phyloP scores from a whole-genome alignment of 2,888 invertebrate species.

The Torymus tubicola region DNA sequence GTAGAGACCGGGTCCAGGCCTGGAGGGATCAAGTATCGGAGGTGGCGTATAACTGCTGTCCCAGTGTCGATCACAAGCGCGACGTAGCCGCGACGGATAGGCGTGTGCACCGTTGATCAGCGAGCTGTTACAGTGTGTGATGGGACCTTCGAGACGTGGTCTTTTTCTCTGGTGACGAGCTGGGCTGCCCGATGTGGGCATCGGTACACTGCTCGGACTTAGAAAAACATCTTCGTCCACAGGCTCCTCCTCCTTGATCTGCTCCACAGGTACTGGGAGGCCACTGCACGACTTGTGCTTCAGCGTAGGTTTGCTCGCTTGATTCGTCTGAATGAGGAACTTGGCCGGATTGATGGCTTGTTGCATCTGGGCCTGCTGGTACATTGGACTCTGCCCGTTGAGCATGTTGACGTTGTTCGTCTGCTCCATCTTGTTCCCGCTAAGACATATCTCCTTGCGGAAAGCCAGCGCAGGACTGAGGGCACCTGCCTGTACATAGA shows the following conservation, averaged over 20 bases:
- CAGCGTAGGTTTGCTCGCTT: slow-evolving; percentile 63
- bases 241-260: slow-evolving; percentile 81
- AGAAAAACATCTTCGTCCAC: slow-evolving; percentile 86
- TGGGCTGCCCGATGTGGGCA: slow-evolving; percentile 77
- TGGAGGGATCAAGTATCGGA: slow-evolving; percentile 94
- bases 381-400: slow-evolving; percentile 65
- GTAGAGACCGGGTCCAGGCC: slow-evolving; percentile 92
- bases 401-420: slow-evolving; percentile 53
- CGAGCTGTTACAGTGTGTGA: slow-evolving; percentile 76
- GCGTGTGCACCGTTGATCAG: slow-evolving; percentile 63
- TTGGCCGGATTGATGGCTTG: slow-evolving; percentile 73
- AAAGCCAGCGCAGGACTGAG: slow-evolving; percentile 72
- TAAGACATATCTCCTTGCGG: slow-evolving; percentile 71
- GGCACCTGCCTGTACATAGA: slow-evolving; percentile 71
- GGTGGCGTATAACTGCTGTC: slow-evolving; percentile 89
- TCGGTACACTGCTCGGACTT: slow-evolving; percentile 85
- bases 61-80: slow-evolving; percentile 73
- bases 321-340: slow-evolving; percentile 71
- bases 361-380: slow-evolving; percentile 67
- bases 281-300: slow-evolving; percentile 67
- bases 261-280: slow-evolving; percentile 71
- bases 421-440: slow-evolving; percentile 69
- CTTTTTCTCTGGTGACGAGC: slow-evolving; percentile 82
- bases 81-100: slow-evolving; percentile 74
- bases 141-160: slow-evolving; percentile 79